Conservation (phyloP, 2,113 vertebrate species). For the Myodes glareolus region DNA sequence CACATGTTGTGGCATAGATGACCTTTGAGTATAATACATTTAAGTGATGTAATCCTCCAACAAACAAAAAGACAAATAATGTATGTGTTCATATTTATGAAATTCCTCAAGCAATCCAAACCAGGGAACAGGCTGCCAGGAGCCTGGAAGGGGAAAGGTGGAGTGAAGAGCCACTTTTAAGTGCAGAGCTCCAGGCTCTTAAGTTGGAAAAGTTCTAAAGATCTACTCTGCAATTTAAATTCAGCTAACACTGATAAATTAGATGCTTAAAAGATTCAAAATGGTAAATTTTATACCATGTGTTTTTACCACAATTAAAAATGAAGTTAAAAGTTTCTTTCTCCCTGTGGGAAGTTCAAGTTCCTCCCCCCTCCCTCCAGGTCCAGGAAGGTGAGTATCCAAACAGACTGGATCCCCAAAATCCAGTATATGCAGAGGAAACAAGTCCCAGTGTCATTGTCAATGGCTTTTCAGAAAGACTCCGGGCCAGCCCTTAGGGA, state of each 20-base stretch:
- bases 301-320: not conserved
- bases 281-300: not conserved
- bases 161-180: not conserved
- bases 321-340: not conserved
- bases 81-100: not conserved
- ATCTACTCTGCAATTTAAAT: not conserved
- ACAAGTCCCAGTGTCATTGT: no score
- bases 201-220: not conserved
- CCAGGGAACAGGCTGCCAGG: not conserved
- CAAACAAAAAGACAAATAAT: not conserved
- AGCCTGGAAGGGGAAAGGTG: accelerated
- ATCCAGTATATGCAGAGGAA: no score
- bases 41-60: not conserved
- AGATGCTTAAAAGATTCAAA: not conserved
- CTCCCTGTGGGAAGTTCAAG: no score
- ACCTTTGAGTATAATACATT: not conserved
- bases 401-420: no score
- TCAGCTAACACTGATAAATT: not conserved
- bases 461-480: no score
- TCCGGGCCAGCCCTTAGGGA: no score
- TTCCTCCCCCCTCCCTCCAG: no score
- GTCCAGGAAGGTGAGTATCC: no score
- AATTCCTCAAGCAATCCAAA: not conserved
- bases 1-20: not conserved
- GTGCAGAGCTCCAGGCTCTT: not conserved